Percentiles rank a stretch among this genome's conserved stretches.
phyloP scores from a whole-genome alignment of 2,888 invertebrate species.

The Agrotis segetum region DNA sequence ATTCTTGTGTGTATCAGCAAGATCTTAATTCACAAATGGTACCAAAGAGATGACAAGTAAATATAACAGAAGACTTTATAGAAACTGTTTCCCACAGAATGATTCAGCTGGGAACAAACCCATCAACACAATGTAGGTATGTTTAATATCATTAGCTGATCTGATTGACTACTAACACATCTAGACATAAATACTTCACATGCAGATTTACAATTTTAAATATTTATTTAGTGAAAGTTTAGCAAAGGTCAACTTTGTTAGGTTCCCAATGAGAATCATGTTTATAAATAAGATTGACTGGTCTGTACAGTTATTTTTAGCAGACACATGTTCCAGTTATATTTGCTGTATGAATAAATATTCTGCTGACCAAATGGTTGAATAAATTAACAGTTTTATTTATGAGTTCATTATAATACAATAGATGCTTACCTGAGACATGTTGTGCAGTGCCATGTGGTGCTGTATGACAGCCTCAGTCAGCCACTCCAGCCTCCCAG shows the following conservation, averaged over 20 bases:
- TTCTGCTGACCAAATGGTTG: constrained; percentile 16
- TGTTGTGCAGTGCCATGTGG: constrained; percentile 93
- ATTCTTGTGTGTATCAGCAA: constrained; percentile 8
- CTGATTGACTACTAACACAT: constrained; percentile 13
- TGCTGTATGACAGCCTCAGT: constrained; percentile 95
- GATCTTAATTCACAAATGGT: constrained; percentile 31
- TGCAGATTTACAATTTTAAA: constrained; percentile 3
- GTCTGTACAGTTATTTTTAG: constrained; percentile 51
- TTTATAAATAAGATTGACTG: constrained; percentile 60
- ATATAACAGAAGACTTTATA: constrained; percentile 16
- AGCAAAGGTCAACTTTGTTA: constrained; percentile 43
- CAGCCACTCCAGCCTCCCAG: constrained; percentile 93
- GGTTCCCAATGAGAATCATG: constrained; percentile 45
- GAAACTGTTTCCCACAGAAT: constrained; percentile 47
- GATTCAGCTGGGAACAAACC: constrained; percentile 42
- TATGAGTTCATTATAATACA: neutral
- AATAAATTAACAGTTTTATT: neutral
- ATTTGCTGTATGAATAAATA: constrained; percentile 36
- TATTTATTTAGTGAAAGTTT: constrained; percentile 46
- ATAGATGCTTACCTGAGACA: constrained; percentile 92
- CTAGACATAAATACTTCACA: constrained; percentile 30
- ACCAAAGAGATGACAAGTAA: constrained; percentile 12
- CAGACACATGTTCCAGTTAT: constrained; percentile 39
- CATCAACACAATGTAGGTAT: constrained; percentile 34
- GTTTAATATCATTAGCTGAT: constrained; percentile 14